Evolutionary conservation across 35 echinoderm and acorn worm genomes (phyloP).

Genomic region (Strongylocentrotus purpuratus): DNA sequence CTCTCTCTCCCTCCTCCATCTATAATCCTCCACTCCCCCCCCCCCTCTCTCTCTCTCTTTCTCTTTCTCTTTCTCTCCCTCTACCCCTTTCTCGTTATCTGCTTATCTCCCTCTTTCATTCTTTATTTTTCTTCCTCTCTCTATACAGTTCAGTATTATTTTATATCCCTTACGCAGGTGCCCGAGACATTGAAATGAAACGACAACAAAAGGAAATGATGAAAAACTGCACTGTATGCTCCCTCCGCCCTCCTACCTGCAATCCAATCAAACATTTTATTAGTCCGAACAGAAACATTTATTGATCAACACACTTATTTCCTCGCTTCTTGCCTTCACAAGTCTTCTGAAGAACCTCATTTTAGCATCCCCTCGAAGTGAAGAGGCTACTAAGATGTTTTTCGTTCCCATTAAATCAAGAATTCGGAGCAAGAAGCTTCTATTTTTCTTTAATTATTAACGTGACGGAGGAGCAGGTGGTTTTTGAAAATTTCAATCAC

Average conservation of each 20-base stretch:
- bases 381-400: not conserved
- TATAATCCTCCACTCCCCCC: too few species aligned
- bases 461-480: not conserved
- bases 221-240: not conserved
- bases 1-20: too few species aligned
- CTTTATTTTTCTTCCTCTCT: too few species aligned
- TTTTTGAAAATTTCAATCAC: constrained; percentile 1
- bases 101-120: too few species aligned
- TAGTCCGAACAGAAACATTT: not conserved
- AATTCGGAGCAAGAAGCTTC: not conserved
- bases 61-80: too few species aligned
- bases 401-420: not conserved
- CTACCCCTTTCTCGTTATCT: too few species aligned
- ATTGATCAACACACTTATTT: not conserved
- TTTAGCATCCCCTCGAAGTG: not conserved
- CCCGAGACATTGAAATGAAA: too few species aligned
- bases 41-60: too few species aligned
- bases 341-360: not conserved
- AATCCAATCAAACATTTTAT: not conserved
- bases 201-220: not conserved
- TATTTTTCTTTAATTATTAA: constrained; percentile 16
- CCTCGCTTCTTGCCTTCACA: not conserved
- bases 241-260: not conserved
- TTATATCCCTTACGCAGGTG: too few species aligned
- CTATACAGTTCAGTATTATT: too few species aligned